phyloP scores from a whole-genome alignment of 35 echinoderm and acorn worm species.

The Strongylocentrotus purpuratus region DNA sequence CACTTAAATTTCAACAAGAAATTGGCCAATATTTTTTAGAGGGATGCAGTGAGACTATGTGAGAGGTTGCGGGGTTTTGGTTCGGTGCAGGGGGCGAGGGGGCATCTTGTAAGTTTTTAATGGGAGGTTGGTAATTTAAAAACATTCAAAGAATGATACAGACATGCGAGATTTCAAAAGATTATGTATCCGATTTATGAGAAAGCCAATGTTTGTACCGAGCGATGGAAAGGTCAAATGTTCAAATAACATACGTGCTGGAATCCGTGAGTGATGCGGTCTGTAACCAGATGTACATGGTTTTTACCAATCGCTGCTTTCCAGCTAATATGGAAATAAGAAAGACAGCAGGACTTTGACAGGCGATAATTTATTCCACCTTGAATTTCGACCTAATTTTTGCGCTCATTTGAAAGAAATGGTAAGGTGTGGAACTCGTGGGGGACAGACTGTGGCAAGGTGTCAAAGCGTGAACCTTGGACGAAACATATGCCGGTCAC shows the following conservation, averaged over 20 bases:
- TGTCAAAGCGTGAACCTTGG: not conserved
- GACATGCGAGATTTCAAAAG: not conserved
- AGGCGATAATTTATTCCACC: not conserved
- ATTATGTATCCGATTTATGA: not conserved
- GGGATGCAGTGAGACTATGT: not conserved
- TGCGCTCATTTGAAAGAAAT: not conserved
- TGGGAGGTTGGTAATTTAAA: not conserved
- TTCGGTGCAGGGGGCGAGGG: not conserved
- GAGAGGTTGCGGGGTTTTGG: not conserved
- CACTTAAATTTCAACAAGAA: too few species aligned
- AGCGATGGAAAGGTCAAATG: not conserved
- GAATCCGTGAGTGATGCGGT: not conserved
- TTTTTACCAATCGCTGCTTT: not conserved
- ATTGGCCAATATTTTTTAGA: too few species aligned
- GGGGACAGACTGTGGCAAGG: not conserved
- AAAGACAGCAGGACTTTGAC: constrained; percentile 2
- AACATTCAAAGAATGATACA: not conserved
- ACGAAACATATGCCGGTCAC: not conserved
- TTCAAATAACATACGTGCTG: not conserved
- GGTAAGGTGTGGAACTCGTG: not conserved
- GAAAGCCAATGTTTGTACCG: not conserved
- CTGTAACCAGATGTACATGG: not conserved
- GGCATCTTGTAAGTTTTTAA: not conserved
- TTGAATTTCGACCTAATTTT: not conserved
- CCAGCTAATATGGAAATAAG: not conserved